Conservation (phyloP, 2,113 vertebrate species). For the Gallinago jamesoni region DNA sequence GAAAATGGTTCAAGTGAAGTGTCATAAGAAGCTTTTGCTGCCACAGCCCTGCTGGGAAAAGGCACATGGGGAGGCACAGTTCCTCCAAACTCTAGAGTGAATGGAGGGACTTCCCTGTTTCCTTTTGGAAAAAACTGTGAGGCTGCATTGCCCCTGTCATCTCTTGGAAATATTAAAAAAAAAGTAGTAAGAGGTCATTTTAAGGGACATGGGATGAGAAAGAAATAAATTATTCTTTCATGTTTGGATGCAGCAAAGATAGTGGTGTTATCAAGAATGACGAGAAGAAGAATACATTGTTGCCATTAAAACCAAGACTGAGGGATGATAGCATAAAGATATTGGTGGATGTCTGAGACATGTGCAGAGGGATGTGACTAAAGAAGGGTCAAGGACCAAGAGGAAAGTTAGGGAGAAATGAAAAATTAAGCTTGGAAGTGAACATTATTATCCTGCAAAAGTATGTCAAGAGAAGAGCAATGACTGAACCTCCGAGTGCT, state of each 20-base stretch:
- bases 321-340: background rate
- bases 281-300: background rate
- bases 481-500: background rate
- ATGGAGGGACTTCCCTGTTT: background rate
- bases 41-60: background rate
- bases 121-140: background rate
- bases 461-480: slow-evolving; percentile 51
- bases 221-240: background rate
- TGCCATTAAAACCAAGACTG: background rate
- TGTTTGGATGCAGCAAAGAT: background rate
- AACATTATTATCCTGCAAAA: slow-evolving; percentile 47
- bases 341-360: background rate
- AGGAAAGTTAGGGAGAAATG: slow-evolving; percentile 19
- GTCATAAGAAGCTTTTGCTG: background rate
- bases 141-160: background rate
- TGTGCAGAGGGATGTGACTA: background rate
- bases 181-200: background rate
- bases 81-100: background rate
- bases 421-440: slow-evolving; percentile 58
- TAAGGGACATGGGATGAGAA: background rate
- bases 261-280: background rate
- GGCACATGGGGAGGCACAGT: fast-evolving
- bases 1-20: background rate
- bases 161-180: background rate
- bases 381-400: background rate